Evolutionary conservation across 1,140 invertebrate species (phyloP), one percentile per base, ranked within the genome.

Genomic region (Physella acuta): DNA sequence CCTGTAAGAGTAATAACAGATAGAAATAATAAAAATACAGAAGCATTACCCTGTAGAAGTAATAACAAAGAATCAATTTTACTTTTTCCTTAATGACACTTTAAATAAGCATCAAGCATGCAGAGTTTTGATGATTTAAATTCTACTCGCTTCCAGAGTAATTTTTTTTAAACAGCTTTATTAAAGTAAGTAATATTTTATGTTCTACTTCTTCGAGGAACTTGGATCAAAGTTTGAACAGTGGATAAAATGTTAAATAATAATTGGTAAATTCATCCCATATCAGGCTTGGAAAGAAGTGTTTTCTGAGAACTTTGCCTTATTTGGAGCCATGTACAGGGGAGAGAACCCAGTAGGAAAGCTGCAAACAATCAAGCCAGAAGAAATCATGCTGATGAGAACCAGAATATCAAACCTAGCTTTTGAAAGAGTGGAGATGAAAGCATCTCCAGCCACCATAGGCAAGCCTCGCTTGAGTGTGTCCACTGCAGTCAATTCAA

Each of bases 281-380:
- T 73, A n/a, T 24, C 65, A 79, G 30, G 56, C 82, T 20, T 83
- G 82, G 82, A 76, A 76, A 58, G 71, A 76, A 26, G 55, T 70
- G 20, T 84, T 75, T 67, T 59, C 75, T 62, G 81, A 83, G 62
- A 76, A 68, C 51, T 81, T 82, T 68, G 69, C 75, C 8, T 49
- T 73, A 31, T 76, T 71, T 65, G 83, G 83, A 34, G 75, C 78
- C 20, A 85, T 85, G 84, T 85, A 77, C 63, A 73, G 84, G 11
- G 84, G 84, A 3, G 78, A 80, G 17, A 77, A 79, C 20, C 80
- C 82, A 39, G 51, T 66, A 16, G 79, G 78, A 26, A 73, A 75
- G 59, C 74, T 82, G 55, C 66, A 72, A 16, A 53, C 34, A 3
- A 71, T 79, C 8, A 72, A 62, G 20, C 60, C 58, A 24, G 73